A percentile compares a stretch with the other conserved stretches of the same genome.
These are phyloP conservation scores for Sinhomidia bicolor DNA, from an alignment of 2,888 invertebrate species.

Conservation along the genomic window DNA sequence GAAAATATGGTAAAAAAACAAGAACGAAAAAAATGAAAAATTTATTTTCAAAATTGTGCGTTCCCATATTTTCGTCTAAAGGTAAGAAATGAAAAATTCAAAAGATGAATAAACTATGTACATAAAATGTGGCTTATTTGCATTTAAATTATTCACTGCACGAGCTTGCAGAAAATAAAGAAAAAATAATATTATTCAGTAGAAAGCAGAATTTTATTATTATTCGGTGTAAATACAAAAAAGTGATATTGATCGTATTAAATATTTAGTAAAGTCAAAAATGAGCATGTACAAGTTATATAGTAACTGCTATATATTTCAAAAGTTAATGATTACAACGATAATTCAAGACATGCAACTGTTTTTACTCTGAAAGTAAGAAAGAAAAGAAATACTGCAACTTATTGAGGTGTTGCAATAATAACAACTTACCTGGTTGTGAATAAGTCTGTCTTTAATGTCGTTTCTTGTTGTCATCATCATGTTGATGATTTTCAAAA, in stretches of 20 bases:
- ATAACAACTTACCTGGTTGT: conserved; percentile 74
- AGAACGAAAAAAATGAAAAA: background rate
- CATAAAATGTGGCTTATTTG: too few relatives aligned
- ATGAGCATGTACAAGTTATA: background rate
- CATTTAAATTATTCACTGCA: too few relatives aligned
- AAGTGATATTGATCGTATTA: background rate
- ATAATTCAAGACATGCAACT: too few relatives aligned
- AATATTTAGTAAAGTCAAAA: background rate
- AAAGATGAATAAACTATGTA: too few relatives aligned
- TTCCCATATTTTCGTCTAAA: background rate
- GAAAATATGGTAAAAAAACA: background rate
- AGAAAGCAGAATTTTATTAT: background rate
- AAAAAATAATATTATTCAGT: too few relatives aligned
- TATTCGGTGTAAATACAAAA: background rate
- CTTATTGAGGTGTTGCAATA: background rate
- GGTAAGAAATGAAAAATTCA: background rate
- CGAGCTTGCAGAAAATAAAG: too few relatives aligned
- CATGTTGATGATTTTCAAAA: conserved; percentile 41
- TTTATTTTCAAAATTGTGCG: background rate
- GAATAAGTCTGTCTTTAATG: conserved; percentile 76
- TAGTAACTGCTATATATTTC: background rate
- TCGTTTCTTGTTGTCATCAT: conserved; percentile 76
- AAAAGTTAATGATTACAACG: background rate
- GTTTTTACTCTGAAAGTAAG: too few relatives aligned
- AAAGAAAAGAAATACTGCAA: too few relatives aligned